These are phyloP conservation scores for Apistogramma diplotaenia DNA, from an alignment of 2,113 vertebrate genomes.

Conservation along the genomic window DNA sequence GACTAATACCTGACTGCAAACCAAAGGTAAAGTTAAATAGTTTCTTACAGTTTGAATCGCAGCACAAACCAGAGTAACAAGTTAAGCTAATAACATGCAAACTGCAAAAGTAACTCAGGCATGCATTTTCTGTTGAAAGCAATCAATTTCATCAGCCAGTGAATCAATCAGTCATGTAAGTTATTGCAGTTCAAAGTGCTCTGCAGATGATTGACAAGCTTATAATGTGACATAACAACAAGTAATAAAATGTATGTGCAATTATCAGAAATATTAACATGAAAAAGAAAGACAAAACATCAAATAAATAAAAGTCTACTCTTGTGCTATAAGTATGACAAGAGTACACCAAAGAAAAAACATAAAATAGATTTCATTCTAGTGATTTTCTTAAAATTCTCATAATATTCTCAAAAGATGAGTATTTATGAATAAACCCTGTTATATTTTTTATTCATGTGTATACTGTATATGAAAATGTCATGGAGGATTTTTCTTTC, in stretches of 20 bases:
- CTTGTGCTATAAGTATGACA: background rate
- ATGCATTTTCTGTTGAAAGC: background rate
- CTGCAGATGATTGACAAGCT: background rate
- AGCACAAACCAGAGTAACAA: background rate
- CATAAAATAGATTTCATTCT: background rate
- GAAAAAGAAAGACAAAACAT: fast-evolving
- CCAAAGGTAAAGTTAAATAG: background rate
- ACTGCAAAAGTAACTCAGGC: background rate
- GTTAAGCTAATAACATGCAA: background rate
- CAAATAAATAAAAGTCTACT: background rate
- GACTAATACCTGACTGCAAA: background rate
- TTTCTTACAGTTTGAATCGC: background rate
- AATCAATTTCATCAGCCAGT: background rate
- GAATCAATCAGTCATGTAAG: background rate
- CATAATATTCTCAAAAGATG: background rate
- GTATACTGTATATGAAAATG: background rate
- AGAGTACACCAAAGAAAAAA: background rate
- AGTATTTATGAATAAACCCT: background rate
- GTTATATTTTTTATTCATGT: background rate
- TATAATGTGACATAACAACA: background rate
- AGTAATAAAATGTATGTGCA: background rate
- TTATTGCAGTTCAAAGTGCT: background rate
- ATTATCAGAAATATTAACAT: background rate
- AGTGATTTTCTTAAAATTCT: background rate
- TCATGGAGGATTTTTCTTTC: background rate